Evolutionary conservation across 2,888 invertebrate genomes (phyloP).

Genomic region (Encarsia formosa): DNA sequence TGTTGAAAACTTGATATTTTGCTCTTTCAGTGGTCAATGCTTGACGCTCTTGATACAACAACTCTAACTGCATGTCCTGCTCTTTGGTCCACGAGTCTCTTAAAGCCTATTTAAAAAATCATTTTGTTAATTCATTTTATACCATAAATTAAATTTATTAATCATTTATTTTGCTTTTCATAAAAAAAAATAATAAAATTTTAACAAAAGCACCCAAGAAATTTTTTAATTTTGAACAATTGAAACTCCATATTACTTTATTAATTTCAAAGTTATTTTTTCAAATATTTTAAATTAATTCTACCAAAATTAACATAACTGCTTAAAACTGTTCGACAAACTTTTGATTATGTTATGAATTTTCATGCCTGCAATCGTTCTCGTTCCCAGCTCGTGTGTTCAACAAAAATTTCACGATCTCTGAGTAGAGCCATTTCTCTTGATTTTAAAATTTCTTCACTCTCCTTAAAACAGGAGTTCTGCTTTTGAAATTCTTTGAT

Average conservation of each 20-base stretch:
- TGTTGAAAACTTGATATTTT: conserved; percentile 40
- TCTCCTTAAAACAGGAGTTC: conserved; percentile 32
- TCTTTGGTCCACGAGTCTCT: conserved; percentile 44
- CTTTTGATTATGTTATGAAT: too few species aligned
- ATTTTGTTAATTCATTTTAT: too few species aligned
- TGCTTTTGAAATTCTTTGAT: conserved; percentile 38
- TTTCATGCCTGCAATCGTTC: conserved; percentile 19
- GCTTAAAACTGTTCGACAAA: too few species aligned
- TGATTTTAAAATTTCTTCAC: conserved; percentile 37
- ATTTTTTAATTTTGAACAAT: too few species aligned
- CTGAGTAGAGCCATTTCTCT: conserved; percentile 36
- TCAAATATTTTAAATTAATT: too few species aligned
- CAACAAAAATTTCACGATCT: conserved; percentile 43
- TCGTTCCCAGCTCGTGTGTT: conserved; percentile 43
- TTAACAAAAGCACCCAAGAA: too few species aligned
- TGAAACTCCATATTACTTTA: too few species aligned
- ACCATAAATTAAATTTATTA: too few species aligned
- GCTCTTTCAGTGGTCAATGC: conserved; percentile 37
- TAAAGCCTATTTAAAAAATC: conserved; percentile 35
- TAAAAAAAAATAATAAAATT: too few species aligned
- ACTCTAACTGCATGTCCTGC: conserved; percentile 39
- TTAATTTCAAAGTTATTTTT: too few species aligned
- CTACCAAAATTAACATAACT: too few species aligned
- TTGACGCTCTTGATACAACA: conserved; percentile 40
- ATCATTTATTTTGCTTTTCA: too few species aligned